Conservation (phyloP, 2,113 vertebrate species). For the Agapornis roseicollis region DNA sequence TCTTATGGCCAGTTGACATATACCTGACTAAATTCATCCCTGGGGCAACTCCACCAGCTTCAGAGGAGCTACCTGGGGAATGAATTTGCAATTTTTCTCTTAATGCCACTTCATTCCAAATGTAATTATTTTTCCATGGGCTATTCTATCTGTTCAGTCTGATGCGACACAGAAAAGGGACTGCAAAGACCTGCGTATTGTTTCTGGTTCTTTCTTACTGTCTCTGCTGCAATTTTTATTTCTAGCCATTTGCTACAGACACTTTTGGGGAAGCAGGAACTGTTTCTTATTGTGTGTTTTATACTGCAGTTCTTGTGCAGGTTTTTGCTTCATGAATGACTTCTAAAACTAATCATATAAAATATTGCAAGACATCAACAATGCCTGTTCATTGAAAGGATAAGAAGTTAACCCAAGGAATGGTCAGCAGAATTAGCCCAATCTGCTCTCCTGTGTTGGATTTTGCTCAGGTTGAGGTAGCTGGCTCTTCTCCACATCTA, state of each 20-base stretch:
- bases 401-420: background rate
- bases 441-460: background rate
- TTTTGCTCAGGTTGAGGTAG: background rate
- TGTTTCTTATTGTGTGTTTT: background rate
- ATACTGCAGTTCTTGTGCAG: background rate
- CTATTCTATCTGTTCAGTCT: background rate
- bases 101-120: background rate
- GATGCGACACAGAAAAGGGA: background rate
- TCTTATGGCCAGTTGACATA: background rate
- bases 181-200: background rate
- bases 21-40: constrained; percentile 45
- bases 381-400: background rate
- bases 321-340: background rate
- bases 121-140: background rate
- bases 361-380: background rate
- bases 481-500: background rate
- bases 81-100: constrained; percentile 10
- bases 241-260: background rate
- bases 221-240: background rate
- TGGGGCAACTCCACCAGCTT: constrained; percentile 13
- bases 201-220: background rate
- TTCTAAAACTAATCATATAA: background rate
- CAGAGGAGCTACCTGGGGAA: background rate
- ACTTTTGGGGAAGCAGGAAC: background rate
- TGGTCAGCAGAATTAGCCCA: background rate